Evolutionary conservation across 2,888 invertebrate species (phyloP), one percentile per base, ranked within the genome.

Genomic region (Beris chalybata): DNA sequence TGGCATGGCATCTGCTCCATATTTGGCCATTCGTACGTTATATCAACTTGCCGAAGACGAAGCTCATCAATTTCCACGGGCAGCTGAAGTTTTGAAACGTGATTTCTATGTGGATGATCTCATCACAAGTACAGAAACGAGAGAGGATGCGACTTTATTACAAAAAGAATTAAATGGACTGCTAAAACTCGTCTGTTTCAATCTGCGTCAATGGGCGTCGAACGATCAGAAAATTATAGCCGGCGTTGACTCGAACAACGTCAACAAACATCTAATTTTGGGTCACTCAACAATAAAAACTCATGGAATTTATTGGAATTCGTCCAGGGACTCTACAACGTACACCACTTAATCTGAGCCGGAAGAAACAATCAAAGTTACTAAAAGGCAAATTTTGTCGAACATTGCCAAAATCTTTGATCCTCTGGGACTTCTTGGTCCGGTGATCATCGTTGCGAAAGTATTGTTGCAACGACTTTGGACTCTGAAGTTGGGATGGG

Each of bases 391-490:
- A 9, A 47, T 71, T 4, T 22, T 69, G 4, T 68, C 68, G 6
- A 55, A 65, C 9, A n/a, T 69, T 1, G 44, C 69, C 4, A 30
- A 43, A 4, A 15, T 71, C 15, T 71, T 67, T 44, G 70, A 71
- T 47, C 70, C 71, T 4, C 43, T 66, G 45, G 70, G 70, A 0
- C 58, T 68, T n/a, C 48, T 72, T 5, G 59, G 67, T 9, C 71
- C 71, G 22, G 43, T 70, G 1, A 55, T 67, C 4, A 64, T 71
- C 7, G 56, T 15, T 13, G 67, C 47, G 0, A 69, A 71, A 59
- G 65, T 68, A 11, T 32, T 71, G 0, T 59, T 71, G 48, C 68
- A 71, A 38, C 55, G 67, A 12, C n/a, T 70, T 13, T 70, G 70
- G 70, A 22, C 44, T 5, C 5, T 13, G 2, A 53, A 64, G 45